Evolutionary conservation across 1,140 invertebrate genomes (phyloP).

Genomic region (Berghia stephanieae): DNA sequence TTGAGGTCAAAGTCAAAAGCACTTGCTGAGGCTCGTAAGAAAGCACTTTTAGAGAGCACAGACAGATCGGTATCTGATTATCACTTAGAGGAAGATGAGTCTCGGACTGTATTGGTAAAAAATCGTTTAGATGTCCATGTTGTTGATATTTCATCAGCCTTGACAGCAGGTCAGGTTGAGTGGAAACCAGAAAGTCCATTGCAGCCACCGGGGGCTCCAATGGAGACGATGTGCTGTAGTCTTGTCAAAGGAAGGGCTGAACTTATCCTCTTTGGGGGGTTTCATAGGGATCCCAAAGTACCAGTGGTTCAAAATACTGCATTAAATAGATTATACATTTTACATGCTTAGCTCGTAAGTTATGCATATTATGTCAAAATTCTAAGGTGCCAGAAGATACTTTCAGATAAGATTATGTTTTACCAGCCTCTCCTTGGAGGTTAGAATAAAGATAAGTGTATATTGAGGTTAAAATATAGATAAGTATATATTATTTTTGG

Average conservation of each 20-base stretch:
- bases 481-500: no score
- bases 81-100: no score
- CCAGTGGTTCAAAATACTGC: constrained; percentile 1
- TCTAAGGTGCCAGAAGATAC: no score
- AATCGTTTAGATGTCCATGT: constrained; percentile 81
- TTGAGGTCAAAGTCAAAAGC: constrained; percentile 58
- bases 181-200: constrained; percentile 78
- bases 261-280: constrained; percentile 93
- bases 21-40: constrained; percentile 34
- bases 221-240: constrained; percentile 89
- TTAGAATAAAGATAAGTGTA: no score
- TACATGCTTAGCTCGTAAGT: no score
- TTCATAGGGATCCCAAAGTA: constrained; percentile 66
- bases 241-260: constrained; percentile 89
- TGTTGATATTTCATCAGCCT: constrained; percentile 81
- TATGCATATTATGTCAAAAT: no score
- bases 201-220: constrained; percentile 70
- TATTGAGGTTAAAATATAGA: no score
- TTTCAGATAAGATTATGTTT: no score
- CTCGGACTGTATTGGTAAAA: no score
- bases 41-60: no score
- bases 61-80: no score
- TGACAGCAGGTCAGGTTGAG: constrained; percentile 71
- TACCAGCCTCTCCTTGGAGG: no score
- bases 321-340: constrained; percentile 18